Conservation (phyloP, 2,888 invertebrate genomes). For the Lypha dubia region DNA sequence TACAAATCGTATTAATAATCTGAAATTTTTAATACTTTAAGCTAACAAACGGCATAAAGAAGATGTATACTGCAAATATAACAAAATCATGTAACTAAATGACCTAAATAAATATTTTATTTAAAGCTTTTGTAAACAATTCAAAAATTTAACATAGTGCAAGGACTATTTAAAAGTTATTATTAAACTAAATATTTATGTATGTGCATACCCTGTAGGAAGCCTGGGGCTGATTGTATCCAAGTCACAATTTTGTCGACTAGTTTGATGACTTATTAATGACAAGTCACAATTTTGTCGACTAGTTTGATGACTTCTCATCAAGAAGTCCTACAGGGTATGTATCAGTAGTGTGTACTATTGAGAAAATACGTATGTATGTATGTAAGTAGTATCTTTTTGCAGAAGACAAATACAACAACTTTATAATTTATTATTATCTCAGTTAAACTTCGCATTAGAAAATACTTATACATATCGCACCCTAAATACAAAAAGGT, state of each 20-base stretch:
- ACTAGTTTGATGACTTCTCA: too few species aligned
- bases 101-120: conserved; percentile 20
- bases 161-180: conserved; percentile 1
- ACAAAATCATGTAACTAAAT: neutral
- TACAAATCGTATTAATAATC: neutral
- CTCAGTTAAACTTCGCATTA: too few species aligned
- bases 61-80: neutral
- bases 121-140: neutral
- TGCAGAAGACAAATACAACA: too few species aligned
- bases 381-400: neutral
- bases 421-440: too few species aligned
- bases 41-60: neutral
- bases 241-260: too few species aligned
- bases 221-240: too few species aligned
- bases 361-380: neutral
- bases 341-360: too few species aligned
- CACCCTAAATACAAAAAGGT: too few species aligned
- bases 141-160: neutral
- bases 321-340: too few species aligned
- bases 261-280: too few species aligned
- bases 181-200: neutral
- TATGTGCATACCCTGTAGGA: neutral
- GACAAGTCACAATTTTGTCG: too few species aligned
- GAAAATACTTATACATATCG: too few species aligned
- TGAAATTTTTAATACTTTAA: neutral